These are phyloP conservation scores for Polia nebulosa DNA, from an alignment of 2,888 invertebrate genomes.

Conservation along the genomic window DNA sequence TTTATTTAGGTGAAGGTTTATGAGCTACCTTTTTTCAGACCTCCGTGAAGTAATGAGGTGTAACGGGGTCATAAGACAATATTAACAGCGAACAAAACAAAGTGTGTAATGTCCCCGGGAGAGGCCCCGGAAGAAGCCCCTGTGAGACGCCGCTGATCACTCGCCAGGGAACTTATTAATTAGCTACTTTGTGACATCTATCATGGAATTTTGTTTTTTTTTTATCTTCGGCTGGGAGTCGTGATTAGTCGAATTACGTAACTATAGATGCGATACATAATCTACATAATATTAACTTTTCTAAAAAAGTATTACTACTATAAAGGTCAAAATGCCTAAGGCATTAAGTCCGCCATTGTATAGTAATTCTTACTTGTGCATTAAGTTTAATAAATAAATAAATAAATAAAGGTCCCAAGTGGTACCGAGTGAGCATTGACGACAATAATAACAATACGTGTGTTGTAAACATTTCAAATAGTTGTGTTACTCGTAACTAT, in stretches of 20 bases:
- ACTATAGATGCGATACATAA: neutral
- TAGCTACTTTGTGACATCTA: conserved; percentile 30
- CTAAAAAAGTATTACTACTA: too few relatives aligned
- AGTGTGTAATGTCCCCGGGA: conserved; percentile 58
- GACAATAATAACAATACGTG: neutral
- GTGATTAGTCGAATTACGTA: neutral
- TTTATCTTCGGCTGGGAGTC: neutral
- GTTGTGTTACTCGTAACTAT: too few relatives aligned
- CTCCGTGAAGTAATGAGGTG: neutral
- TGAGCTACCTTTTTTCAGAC: neutral
- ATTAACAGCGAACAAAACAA: conserved; percentile 40
- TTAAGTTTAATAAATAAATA: too few relatives aligned
- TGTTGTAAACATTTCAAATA: neutral
- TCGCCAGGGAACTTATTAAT: conserved; percentile 54
- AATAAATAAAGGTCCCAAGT: neutral
- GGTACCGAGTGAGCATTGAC: neutral
- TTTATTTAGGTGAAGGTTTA: neutral
- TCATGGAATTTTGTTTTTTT: conserved; percentile 27
- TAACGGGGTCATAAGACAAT: conserved; percentile 22
- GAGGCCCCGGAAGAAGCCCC: conserved; percentile 29
- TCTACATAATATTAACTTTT: neutral
- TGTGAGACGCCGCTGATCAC: conserved; percentile 33
- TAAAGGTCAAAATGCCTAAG: too few relatives aligned
- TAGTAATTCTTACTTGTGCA: too few relatives aligned
- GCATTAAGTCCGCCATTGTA: too few relatives aligned